These are phyloP conservation scores for Siniperca chuatsi DNA, from an alignment of 2,113 vertebrate genomes.

Conservation along the genomic window DNA sequence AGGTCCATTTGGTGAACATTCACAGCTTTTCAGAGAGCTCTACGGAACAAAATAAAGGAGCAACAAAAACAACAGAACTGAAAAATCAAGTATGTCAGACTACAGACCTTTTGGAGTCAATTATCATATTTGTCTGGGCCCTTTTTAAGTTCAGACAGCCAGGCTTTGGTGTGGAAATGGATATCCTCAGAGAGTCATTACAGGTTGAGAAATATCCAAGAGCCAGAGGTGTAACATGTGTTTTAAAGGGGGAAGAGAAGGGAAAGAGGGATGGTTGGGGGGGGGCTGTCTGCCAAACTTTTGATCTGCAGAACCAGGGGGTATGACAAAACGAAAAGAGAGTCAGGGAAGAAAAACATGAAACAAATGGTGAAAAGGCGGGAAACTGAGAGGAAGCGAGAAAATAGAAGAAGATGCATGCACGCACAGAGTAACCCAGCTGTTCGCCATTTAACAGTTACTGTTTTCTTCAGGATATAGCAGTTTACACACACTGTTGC, in stretches of 20 bases:
- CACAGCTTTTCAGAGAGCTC: slow-evolving; percentile 30
- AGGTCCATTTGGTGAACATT: slow-evolving; percentile 62
- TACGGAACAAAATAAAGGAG: slow-evolving; percentile 2
- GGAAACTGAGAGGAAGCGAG: not conserved
- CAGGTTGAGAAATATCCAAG: slow-evolving; percentile 45
- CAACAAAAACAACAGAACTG: not conserved
- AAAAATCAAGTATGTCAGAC: slow-evolving; percentile 31
- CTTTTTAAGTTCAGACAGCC: slow-evolving; percentile 19
- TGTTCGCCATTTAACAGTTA: not conserved
- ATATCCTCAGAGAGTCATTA: slow-evolving; percentile 49
- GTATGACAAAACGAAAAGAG: not conserved
- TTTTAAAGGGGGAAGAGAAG: not conserved
- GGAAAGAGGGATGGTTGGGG: not conserved
- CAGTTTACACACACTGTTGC: not conserved
- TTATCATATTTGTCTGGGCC: slow-evolving; percentile 51
- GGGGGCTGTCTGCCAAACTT: not conserved
- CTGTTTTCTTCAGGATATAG: not conserved
- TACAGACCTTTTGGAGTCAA: slow-evolving; percentile 37
- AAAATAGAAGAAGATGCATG: not conserved
- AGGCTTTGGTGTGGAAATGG: slow-evolving; percentile 49
- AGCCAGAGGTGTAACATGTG: slow-evolving; percentile 26
- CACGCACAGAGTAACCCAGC: not conserved
- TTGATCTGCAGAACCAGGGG: not conserved
- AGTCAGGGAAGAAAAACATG: not conserved
- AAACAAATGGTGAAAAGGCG: not conserved